Percentiles rank a stretch among this genome's conserved stretches.
Evolutionary conservation across 2,888 invertebrate species (phyloP).

Genomic region (Diachrysia chrysitis): DNA sequence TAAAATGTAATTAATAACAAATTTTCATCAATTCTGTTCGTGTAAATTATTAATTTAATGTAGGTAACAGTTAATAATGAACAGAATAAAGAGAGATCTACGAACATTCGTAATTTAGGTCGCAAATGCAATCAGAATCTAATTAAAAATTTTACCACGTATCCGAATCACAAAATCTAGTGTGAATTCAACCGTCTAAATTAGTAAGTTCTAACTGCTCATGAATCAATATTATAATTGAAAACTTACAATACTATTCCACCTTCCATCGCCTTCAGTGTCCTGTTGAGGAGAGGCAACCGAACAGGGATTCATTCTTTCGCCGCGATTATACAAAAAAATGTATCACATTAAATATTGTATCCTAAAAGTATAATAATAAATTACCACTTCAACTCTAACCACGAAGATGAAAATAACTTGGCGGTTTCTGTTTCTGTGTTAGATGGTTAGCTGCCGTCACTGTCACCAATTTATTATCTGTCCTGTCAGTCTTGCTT

Average conservation of each 20-base stretch:
- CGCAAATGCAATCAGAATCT: slow-evolving; percentile 28
- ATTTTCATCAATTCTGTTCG: too few relatives aligned
- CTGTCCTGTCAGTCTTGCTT: background rate
- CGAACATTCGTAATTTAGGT: slow-evolving; percentile 31
- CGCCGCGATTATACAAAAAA: slow-evolving; percentile 30
- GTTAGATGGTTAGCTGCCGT: slow-evolving; percentile 37
- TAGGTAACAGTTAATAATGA: slow-evolving; percentile 4
- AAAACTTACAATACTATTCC: slow-evolving; percentile 92
- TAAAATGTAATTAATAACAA: too few relatives aligned
- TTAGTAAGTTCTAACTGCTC: slow-evolving; percentile 23
- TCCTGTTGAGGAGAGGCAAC: slow-evolving; percentile 92
- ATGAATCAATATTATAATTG: slow-evolving; percentile 31
- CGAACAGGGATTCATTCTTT: slow-evolving; percentile 92
- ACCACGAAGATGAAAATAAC: slow-evolving; percentile 54
- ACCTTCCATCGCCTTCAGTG: slow-evolving; percentile 95
- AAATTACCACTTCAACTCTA: slow-evolving; percentile 51
- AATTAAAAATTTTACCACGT: slow-evolving; percentile 42
- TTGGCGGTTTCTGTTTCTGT: slow-evolving; percentile 57
- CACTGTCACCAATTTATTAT: slow-evolving; percentile 40
- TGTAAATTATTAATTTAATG: background rate
- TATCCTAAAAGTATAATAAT: slow-evolving; percentile 25
- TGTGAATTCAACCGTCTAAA: slow-evolving; percentile 30
- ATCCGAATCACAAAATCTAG: slow-evolving; percentile 23
- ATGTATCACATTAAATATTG: slow-evolving; percentile 48
- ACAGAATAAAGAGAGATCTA: slow-evolving; percentile 17